These are phyloP conservation scores for Bettongia penicillata DNA, from an alignment of 2,113 vertebrate genomes.

Conservation along the genomic window DNA sequence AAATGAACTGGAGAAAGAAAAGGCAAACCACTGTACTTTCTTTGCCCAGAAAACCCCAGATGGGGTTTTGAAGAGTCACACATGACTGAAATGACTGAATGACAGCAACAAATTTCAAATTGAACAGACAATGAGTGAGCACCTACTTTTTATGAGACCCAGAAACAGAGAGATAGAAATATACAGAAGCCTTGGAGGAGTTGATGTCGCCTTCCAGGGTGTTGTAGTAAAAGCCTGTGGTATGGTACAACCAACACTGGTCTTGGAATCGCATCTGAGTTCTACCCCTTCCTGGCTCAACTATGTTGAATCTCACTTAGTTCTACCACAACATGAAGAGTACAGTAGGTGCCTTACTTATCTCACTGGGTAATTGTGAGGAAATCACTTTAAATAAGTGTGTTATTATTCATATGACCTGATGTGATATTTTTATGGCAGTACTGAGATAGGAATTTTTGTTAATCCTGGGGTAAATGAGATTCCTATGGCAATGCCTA, in stretches of 20 bases:
- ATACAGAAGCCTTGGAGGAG: neutral
- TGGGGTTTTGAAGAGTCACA: too few relatives aligned
- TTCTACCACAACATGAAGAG: neutral
- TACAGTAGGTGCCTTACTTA: neutral
- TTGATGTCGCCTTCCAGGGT: neutral
- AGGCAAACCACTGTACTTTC: too few relatives aligned
- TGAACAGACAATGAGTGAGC: neutral
- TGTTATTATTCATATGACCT: neutral
- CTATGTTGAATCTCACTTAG: neutral
- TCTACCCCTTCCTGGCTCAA: neutral
- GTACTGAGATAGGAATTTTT: neutral
- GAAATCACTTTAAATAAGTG: neutral
- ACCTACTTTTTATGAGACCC: too few relatives aligned
- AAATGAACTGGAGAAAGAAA: too few relatives aligned
- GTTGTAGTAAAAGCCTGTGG: neutral
- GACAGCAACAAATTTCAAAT: neutral
- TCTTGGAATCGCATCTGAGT: neutral
- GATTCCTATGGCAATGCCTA: neutral
- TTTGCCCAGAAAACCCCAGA: too few relatives aligned
- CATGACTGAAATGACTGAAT: too few relatives aligned
- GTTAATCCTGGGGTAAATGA: neutral
- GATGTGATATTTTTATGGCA: neutral
- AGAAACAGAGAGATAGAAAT: too few relatives aligned
- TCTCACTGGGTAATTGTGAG: neutral
- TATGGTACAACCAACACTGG: neutral